Base-by-base conservation (phyloP, 35 echinoderm and acorn worm species). In the Heliocidaris erythrogramma region DNA sequence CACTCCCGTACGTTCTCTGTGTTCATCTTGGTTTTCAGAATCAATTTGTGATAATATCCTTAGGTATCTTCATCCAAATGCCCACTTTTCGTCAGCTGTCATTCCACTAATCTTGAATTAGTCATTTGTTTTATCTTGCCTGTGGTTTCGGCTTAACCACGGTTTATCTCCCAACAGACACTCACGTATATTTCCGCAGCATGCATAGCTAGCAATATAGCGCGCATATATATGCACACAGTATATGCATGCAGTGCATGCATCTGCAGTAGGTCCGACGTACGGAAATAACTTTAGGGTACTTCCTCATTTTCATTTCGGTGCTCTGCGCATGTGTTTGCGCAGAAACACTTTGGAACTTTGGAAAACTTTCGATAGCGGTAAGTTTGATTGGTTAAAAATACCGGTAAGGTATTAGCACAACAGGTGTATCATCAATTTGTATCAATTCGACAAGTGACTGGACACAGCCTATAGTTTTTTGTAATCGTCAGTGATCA, bases 371-470 rank as follows among this genome's bases (percentile, higher is more conserved):
- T 78, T 78, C 1, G 65, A 78, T 21, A 24, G 65, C 65, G 65
- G 65, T 78, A 78, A 78, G 27, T 78, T 78, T 78, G 65, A 78
- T 78, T 78, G 65, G 65, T 78, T 78, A 7, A 78, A 78, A 78
- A 78, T 78, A 42, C 35, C 0, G 35, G 35, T 78, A 13, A 7
- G 14, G 52, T 56, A 27, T 78, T n/a, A 8, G 27, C 27, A 24
- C 5, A 78, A 69, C 61, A 27, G 65, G 65, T 78, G 65, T n/a
- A 27, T 78, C 7, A 6, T 21, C n/a, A 78, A 42, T 42, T 42
- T 42, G 35, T 42, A 42, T 42, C 3, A 42, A 42, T 42, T 42
- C 35, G 35, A 42, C 35, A 42, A 42, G 35, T n/a, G n/a, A n/a
- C n/a, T n/a, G n/a, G n/a, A n/a, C n/a, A n/a, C 35, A 42, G 35